Percentiles rank a stretch among this genome's conserved stretches.
These are phyloP conservation scores for Perizoma affinitatum DNA, from an alignment of 2,888 invertebrate genomes.

Conservation along the genomic window DNA sequence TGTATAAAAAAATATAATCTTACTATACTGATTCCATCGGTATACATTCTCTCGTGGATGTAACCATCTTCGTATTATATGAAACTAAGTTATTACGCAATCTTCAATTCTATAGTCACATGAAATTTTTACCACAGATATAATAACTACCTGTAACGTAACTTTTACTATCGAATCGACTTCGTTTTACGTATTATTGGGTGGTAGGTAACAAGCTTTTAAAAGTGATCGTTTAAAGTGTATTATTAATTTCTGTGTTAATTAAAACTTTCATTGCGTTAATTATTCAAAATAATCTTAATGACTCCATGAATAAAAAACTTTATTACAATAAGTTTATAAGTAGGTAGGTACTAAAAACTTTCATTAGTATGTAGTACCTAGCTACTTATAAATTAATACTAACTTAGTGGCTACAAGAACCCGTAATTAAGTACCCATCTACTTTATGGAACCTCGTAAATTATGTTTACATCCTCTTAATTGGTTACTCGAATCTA, in stretches of 20 bases:
- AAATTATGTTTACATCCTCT: slow-evolving; percentile 40
- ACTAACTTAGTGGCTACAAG: slow-evolving; percentile 27
- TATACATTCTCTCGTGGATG: no score
- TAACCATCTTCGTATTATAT: no score
- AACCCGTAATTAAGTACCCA: slow-evolving; percentile 36
- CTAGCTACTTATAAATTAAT: slow-evolving; percentile 33
- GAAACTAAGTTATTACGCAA: no score
- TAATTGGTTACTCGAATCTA: slow-evolving; percentile 42
- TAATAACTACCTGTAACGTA: slow-evolving; percentile 16
- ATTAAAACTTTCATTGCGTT: no score
- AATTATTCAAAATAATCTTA: no score
- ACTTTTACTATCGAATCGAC: slow-evolving; percentile 12
- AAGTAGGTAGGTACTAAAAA: no score
- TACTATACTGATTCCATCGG: no score
- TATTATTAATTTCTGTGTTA: no score
- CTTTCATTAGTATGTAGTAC: no score
- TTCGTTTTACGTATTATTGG: slow-evolving; percentile 22
- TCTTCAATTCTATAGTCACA: slow-evolving; percentile 17
- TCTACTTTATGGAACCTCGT: slow-evolving; percentile 37
- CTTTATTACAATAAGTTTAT: slow-evolving; percentile 4
- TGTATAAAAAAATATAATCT: no score
- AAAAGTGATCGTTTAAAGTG: background rate
- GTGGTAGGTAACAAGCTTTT: slow-evolving; percentile 4
- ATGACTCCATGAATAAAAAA: slow-evolving; percentile 5
- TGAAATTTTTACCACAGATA: slow-evolving; percentile 15